Evolutionary conservation across 2,113 vertebrate genomes (phyloP).

Genomic region (Zapornia atra): DNA sequence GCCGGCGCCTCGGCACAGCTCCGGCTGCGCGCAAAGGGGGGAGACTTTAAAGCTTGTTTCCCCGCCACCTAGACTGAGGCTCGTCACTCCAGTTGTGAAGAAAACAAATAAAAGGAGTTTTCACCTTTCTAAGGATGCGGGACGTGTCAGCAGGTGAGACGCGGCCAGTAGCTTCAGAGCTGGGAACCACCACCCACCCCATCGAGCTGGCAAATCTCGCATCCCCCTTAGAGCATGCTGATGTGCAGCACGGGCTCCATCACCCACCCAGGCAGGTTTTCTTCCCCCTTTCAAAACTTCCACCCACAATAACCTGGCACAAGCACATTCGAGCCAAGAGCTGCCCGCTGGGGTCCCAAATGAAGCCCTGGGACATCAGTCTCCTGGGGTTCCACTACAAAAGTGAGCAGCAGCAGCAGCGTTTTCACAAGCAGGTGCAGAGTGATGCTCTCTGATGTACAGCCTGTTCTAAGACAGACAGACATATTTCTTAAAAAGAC

Average conservation of each 20-base stretch:
- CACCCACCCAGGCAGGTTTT: accelerated
- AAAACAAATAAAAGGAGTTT: background rate
- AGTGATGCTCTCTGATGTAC: too few relatives aligned
- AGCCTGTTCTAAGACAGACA: background rate
- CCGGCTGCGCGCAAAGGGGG: too few relatives aligned
- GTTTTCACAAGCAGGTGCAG: background rate
- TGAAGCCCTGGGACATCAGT: background rate
- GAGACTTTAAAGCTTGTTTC: accelerated
- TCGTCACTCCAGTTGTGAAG: background rate
- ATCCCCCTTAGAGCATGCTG: accelerated
- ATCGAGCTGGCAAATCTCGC: background rate
- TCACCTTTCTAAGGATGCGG: background rate
- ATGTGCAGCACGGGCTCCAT: accelerated
- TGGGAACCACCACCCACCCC: too few relatives aligned
- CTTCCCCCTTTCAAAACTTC: background rate
- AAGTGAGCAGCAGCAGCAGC: background rate
- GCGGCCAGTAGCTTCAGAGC: background rate
- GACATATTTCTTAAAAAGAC: background rate
- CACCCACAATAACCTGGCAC: background rate
- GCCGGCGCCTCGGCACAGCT: background rate
- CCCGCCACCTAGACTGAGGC: accelerated
- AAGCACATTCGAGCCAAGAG: background rate
- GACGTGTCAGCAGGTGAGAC: background rate
- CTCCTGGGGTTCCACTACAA: background rate
- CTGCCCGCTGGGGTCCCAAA: background rate